Percentiles rank a stretch among this genome's conserved stretches.
Conservation (phyloP, 2,888 invertebrate species). For the Eilema depressum region DNA sequence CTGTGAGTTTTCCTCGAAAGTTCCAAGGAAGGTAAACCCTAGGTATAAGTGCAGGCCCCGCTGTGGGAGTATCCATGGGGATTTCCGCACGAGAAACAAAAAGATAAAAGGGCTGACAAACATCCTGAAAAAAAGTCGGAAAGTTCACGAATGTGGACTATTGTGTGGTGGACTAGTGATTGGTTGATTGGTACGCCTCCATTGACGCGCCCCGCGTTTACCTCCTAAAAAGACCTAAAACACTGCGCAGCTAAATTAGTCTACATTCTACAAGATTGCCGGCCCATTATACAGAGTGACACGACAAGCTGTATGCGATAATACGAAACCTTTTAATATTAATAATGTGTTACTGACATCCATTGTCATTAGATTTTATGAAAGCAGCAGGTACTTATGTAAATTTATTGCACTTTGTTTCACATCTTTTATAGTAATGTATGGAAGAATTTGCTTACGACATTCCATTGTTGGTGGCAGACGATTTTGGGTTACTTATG, state of each 20-base stretch:
- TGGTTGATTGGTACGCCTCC: no score
- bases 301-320: neutral
- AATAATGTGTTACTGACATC: constrained; percentile 34
- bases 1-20: no score
- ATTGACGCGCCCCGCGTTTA: no score
- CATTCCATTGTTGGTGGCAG: constrained; percentile 30
- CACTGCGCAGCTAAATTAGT: neutral
- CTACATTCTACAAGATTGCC: neutral
- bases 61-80: no score
- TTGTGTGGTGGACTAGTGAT: no score
- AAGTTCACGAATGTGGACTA: no score
- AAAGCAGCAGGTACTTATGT: constrained; percentile 37
- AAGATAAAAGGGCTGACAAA: no score
- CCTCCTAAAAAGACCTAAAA: no score
- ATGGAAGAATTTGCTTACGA: constrained; percentile 35
- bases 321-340: constrained; percentile 25
- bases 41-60: no score
- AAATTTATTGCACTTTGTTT: constrained; percentile 51
- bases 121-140: no score
- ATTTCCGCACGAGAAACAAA: no score
- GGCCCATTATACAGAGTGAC: neutral
- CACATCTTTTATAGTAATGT: constrained; percentile 30
- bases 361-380: constrained; percentile 37
- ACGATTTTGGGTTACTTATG: neutral
- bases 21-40: no score